Evolutionary conservation across 2,113 vertebrate genomes (phyloP).

Genomic region (Dendrocopos noguchii): DNA sequence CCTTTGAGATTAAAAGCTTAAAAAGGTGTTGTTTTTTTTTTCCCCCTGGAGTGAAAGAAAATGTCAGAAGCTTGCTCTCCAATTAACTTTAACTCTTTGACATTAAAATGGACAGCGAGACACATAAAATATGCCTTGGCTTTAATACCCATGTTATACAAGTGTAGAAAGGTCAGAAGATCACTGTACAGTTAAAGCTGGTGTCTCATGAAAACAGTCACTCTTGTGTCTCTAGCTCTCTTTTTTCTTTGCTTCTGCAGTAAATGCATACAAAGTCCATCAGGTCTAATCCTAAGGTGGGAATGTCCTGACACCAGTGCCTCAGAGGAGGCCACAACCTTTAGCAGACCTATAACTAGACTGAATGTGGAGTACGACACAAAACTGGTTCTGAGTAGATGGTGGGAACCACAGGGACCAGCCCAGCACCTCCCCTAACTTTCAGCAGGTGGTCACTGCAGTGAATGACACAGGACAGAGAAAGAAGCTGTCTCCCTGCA

Average conservation of each 20-base stretch:
- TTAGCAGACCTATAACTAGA: background rate
- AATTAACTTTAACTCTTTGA: background rate
- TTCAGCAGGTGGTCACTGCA: background rate
- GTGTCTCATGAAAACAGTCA: background rate
- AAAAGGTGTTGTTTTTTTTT: background rate
- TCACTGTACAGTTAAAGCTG: background rate
- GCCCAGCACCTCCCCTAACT: background rate
- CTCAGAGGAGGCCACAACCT: background rate
- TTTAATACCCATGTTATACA: background rate
- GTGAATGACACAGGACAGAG: background rate
- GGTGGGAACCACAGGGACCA: background rate
- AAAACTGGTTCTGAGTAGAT: background rate
- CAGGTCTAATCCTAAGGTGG: background rate
- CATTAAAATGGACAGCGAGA: background rate
- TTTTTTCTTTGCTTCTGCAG: background rate
- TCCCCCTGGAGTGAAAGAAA: background rate
- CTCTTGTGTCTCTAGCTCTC: background rate
- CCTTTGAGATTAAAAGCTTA: background rate
- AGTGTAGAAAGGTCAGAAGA: background rate
- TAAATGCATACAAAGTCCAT: fast-evolving
- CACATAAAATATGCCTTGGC: background rate
- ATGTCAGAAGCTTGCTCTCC: background rate
- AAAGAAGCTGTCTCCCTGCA: background rate
- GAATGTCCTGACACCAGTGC: background rate
- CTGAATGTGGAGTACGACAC: fast-evolving